Evolutionary conservation across 2,113 vertebrate genomes (phyloP).

Genomic region (Mastomys natalensis): DNA sequence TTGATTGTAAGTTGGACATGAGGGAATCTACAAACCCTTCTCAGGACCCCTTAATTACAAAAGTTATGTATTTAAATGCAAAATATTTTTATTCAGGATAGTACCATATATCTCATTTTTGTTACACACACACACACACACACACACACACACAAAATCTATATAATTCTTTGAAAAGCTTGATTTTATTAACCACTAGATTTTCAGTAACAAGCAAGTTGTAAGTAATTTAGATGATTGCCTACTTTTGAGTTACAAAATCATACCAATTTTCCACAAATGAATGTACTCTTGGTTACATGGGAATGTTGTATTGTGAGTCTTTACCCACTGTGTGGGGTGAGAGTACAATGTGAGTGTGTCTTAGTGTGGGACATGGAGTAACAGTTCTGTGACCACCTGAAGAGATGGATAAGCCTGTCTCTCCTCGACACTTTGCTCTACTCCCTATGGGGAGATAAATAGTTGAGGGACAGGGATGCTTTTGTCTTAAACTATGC

Average conservation of each 20-base stretch:
- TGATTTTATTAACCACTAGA: neutral
- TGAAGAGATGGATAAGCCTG: neutral
- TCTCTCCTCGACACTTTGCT: neutral
- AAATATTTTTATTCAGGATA: neutral
- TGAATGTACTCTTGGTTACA: neutral
- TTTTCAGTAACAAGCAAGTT: neutral
- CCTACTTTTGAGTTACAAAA: neutral
- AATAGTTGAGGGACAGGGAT: neutral
- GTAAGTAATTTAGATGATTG: neutral
- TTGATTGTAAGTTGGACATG: neutral
- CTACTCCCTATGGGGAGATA: neutral
- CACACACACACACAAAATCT: neutral
- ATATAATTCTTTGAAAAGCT: no score
- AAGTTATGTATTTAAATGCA: neutral
- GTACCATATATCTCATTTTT: neutral
- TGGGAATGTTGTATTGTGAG: fast-evolving
- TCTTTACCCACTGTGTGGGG: neutral
- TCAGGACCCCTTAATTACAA: neutral
- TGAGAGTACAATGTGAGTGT: neutral
- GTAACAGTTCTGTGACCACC: neutral
- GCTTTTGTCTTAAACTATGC: neutral
- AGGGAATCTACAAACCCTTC: neutral
- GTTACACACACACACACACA: neutral
- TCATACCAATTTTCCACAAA: neutral
- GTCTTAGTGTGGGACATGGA: fast-evolving